Conservation (phyloP, 1,140 invertebrate species). For the Aphelinus certus region DNA sequence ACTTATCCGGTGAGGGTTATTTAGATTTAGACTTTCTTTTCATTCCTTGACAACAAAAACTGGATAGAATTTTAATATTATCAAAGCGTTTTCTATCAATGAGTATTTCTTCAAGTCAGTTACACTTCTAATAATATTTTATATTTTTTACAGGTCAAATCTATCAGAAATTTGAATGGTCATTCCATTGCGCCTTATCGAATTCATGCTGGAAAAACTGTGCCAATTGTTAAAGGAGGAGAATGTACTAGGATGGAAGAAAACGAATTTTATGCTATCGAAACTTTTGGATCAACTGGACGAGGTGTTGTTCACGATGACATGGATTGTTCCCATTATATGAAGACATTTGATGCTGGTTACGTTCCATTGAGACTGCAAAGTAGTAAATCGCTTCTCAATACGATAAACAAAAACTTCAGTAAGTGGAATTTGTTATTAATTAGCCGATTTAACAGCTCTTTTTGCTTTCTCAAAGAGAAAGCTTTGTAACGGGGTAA, state of each 20-base stretch:
- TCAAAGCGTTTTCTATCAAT: neutral
- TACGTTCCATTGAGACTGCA: slow-evolving; percentile 90
- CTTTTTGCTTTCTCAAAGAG: too few species aligned
- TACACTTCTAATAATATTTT: neutral
- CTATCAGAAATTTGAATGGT: slow-evolving; percentile 97
- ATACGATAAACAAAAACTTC: slow-evolving; percentile 98
- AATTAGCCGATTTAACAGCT: too few species aligned
- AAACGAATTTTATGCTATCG: slow-evolving; percentile 99
- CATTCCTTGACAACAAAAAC: slow-evolving; percentile 50
- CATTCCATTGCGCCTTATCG: slow-evolving; percentile 97
- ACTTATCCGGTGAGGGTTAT: slow-evolving; percentile 76
- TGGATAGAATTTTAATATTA: neutral
- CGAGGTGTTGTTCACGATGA: slow-evolving; percentile 97
- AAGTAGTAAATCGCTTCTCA: slow-evolving; percentile 92
- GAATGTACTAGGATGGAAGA: slow-evolving; percentile 98
- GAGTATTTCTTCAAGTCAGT: neutral
- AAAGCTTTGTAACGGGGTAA: too few species aligned
- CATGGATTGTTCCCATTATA: slow-evolving; percentile 99
- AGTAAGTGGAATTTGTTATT: slow-evolving; percentile 55
- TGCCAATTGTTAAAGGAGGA: slow-evolving; percentile 99
- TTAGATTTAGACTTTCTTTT: neutral
- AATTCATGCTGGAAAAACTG: slow-evolving; percentile 99
- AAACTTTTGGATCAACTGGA: slow-evolving; percentile 99
- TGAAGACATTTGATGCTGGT: slow-evolving; percentile 97
- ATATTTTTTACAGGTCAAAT: slow-evolving; percentile 76